Conservation (phyloP, 1,140 invertebrate genomes). For the Pararge aegeria region DNA sequence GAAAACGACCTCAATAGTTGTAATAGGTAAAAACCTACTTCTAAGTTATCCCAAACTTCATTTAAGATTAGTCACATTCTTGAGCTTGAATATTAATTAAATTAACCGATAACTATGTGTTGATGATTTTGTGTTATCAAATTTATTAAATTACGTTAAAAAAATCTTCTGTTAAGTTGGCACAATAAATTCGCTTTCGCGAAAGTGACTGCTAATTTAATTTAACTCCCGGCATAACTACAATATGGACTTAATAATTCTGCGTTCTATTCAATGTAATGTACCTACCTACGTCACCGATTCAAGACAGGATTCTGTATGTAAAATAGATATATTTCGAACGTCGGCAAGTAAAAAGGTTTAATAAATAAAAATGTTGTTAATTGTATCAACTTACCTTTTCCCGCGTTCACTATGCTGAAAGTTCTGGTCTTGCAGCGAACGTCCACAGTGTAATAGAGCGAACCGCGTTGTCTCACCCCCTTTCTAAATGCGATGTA, state of each 20-base stretch:
- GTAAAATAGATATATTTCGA: too few species aligned
- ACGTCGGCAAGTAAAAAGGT: not conserved
- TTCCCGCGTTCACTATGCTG: conserved; percentile 49
- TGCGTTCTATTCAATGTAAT: not conserved
- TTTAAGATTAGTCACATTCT: too few species aligned
- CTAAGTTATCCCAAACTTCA: too few species aligned
- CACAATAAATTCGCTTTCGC: not conserved
- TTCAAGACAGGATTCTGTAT: too few species aligned
- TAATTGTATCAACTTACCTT: conserved; percentile 41
- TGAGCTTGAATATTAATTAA: too few species aligned
- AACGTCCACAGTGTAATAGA: conserved; percentile 38
- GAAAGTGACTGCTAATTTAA: not conserved
- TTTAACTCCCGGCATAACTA: not conserved
- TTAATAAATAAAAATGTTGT: not conserved
- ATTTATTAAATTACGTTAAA: too few species aligned
- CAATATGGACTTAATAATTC: not conserved
- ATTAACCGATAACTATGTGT: too few species aligned
- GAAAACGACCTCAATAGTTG: too few species aligned
- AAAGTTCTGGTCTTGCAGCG: conserved; percentile 26
- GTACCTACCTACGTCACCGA: too few species aligned
- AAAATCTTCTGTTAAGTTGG: too few species aligned
- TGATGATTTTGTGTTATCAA: too few species aligned
- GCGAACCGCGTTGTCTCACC: conserved; percentile 48
- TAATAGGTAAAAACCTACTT: too few species aligned
- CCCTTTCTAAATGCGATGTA: conserved; percentile 20